Conservation (phyloP, 2,888 invertebrate species). For the Sycophila texana region DNA sequence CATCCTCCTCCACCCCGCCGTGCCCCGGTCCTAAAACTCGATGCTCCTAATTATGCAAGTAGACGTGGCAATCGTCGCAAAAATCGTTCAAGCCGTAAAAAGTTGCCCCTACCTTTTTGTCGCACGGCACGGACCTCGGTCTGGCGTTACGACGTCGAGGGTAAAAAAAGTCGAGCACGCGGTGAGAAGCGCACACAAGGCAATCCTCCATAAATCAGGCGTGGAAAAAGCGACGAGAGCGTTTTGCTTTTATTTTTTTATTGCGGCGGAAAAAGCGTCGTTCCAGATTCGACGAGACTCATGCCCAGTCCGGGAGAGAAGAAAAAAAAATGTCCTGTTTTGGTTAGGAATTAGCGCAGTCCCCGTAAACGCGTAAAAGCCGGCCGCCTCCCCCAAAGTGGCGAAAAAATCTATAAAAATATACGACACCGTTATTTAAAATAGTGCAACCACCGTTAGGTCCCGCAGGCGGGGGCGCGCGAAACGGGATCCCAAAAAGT, state of each 20-base stretch:
- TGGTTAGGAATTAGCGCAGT: constrained; percentile 70
- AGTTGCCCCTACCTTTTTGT: not conserved
- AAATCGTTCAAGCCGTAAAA: constrained; percentile 38
- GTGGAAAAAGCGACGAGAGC: not conserved
- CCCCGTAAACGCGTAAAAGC: constrained; percentile 62
- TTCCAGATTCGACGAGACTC: constrained; percentile 61
- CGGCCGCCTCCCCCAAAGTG: constrained; percentile 15
- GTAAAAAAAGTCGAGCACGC: constrained; percentile 6
- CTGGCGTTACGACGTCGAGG: too few relatives aligned
- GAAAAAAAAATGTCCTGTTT: constrained; percentile 71
- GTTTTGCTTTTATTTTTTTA: constrained; percentile 67
- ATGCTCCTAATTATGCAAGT: too few relatives aligned
- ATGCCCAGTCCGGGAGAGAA: not conserved
- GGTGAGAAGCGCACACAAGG: constrained; percentile 6
- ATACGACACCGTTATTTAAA: constrained; percentile 73
- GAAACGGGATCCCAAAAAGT: constrained; percentile 69
- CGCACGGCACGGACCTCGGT: too few relatives aligned
- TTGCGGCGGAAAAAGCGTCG: constrained; percentile 61
- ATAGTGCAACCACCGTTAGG: constrained; percentile 68
- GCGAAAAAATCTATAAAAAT: constrained; percentile 67
- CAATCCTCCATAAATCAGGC: constrained; percentile 36
- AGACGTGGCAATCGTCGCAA: not conserved
- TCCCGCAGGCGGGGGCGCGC: constrained; percentile 57
- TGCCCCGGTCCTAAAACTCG: too few relatives aligned
- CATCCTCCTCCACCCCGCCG: not conserved